Base-by-base conservation (phyloP, 2,888 invertebrate species). In the Trissolcus japonicus region DNA sequence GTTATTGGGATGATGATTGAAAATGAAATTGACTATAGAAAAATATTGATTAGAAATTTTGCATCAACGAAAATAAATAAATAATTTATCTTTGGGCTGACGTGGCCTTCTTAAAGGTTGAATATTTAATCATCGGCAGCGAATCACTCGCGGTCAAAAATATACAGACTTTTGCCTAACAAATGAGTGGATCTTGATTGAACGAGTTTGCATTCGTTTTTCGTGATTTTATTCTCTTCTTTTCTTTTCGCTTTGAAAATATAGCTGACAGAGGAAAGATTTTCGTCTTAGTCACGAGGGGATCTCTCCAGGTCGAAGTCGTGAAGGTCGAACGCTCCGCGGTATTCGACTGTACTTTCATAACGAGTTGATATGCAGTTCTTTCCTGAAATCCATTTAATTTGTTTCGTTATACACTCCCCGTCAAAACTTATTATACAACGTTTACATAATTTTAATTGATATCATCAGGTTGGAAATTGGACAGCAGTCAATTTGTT, bases 271-370 rank as follows among this genome's bases (percentile, higher is more conserved):
- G 53, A 53, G 53, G 60, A 60, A 35, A 60, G 48, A 60, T 60
- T 68, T 68, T 60, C 48, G 68, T 60, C 60, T 41, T 35, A 68
- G 46, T 68, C 68, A 60, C 68, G 68, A 60, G 29, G n/a, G 60
- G 29, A 68, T 56, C 56, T 56, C 50, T 7, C 9, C 48, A 61
- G 69, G 68, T 68, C 68, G 68, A 69, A 61, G 61, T 69, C 68
- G 68, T 69, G 69, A 61, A 69, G 69, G 69, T 61, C 69, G 55
- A 68, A 68, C 29, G 35, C 35, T 51, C n/a, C 46, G 21, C 35
- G 60, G 14, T 54, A 67, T 67, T 68, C 55, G 61, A 68, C 43
- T 46, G 43, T 53, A 68, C 68, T 68, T 69, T 69, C 69, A 61
- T 69, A 69, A 69, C 54, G 7, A 59, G 54, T 68, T 68, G 48